Base-by-base conservation (phyloP, 2,888 invertebrate species). In the Diloba caeruleocephala region DNA sequence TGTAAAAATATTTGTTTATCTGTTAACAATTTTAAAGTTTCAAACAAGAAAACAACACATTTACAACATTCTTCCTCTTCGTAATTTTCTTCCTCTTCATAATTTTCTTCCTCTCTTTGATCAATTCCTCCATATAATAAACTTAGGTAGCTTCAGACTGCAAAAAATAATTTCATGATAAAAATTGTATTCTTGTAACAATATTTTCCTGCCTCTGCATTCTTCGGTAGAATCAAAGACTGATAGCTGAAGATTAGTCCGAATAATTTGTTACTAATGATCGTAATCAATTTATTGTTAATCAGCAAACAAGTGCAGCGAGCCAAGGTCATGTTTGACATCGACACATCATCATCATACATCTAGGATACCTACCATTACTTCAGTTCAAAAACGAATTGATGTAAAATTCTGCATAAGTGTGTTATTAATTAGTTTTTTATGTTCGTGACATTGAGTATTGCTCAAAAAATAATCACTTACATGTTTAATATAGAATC, bases 251-350 rank as follows among this genome's bases (percentile, higher is more conserved):
- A 13, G 34, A 60, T 60, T 42, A 64, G 5, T 25, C 3, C 10
- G 26, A 48, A 13, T 43, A 14, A 10, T 26, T 41, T 17, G n/a
- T 36, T 13, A 33, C 9, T 29, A 29, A 10, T n/a, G 37, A 64
- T 63, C n/a, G 23, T 7, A 29, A 64, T 64, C 46, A 37, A 13
- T 29, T 39, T 25, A 19, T 39, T 54, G 12, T 33, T 59, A 43
- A 53, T 66, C 42, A 46, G 29, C 5, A 14, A 37, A 13, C 9
- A 53, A 45, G n/a, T 66, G 54, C 60, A 66, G 31, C 15, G 34
- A 29, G 10, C 26, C 45, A 66, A 54, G 53, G 49, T 34, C 43
- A 25, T 36, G 31, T 15, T 10, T 36, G 15, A 37, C 12, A 14
- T 10, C 42, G 50, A 21, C 13, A 25, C 9, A 29, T 44, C 14